These are phyloP conservation scores for Leptinotarsa tumamoca DNA, from an alignment of 2,888 invertebrate genomes.

Conservation along the genomic window DNA sequence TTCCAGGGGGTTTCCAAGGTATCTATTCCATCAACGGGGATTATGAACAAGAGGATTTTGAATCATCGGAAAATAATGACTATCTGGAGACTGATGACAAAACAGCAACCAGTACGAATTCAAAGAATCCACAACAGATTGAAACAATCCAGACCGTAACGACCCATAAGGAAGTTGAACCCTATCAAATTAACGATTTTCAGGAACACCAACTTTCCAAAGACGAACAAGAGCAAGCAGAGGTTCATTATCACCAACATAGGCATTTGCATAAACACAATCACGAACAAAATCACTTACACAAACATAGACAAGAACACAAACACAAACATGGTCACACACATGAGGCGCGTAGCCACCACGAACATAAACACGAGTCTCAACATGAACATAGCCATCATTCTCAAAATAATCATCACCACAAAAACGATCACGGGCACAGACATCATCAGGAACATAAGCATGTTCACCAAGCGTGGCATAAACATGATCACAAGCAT, in stretches of 20 bases:
- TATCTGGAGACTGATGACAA: constrained; percentile 46
- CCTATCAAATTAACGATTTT: constrained; percentile 51
- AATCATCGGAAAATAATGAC: constrained; percentile 14
- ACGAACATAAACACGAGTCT: constrained; percentile 30
- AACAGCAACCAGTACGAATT: constrained; percentile 49
- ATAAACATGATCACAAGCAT: constrained; percentile 38
- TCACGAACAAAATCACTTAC: constrained; percentile 54
- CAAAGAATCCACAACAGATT: constrained; percentile 55
- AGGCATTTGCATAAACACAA: constrained; percentile 59
- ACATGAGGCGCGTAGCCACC: constrained; percentile 37
- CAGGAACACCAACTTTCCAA: constrained; percentile 43
- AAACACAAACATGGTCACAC: constrained; percentile 49
- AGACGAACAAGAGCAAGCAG: constrained; percentile 28
- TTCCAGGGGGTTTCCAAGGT: background rate
- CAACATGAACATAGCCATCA: constrained; percentile 39
- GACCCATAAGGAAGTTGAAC: constrained; percentile 55
- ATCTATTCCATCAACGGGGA: background rate
- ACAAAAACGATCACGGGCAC: constrained; percentile 47
- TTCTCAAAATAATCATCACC: constrained; percentile 42
- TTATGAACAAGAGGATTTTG: background rate
- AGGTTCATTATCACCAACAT: constrained; percentile 59
- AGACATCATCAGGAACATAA: constrained; percentile 23
- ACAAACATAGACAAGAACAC: constrained; percentile 50
- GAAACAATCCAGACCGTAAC: constrained; percentile 56
- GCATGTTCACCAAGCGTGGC: constrained; percentile 5